Base-by-base conservation (phyloP, 2,113 vertebrate genomes). In the Aptenodytes forsteri region DNA sequence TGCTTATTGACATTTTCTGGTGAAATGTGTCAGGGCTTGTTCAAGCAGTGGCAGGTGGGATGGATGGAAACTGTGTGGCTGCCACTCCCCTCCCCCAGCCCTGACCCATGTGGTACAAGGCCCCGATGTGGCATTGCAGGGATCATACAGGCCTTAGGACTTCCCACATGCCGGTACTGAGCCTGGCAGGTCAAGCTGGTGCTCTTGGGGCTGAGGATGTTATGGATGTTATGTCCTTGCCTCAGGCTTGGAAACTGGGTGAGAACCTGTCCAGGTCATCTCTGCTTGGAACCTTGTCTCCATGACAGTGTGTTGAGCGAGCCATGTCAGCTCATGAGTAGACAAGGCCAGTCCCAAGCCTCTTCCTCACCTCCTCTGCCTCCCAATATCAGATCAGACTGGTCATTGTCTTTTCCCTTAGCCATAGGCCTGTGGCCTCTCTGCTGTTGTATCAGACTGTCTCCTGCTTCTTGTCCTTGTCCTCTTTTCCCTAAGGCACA, bases 381-480 rank as follows among this genome's bases (percentile, higher is more conserved):
- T 90, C 55, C 66, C 42, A 79, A 0, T 15, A 46, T 70, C 40
- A 65, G 8, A 61, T n/a, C 58, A 69, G 55, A 77, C 76, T 59
- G 50, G 38, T 93, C 76, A 15, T 73, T 86, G 59, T 92, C 70
- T 94, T 94, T 59, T 89, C n/a, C 55, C 16, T 66, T 66, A 77
- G 50, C 59, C 67, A 38, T 32, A 95, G 72, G 22, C 69, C 55
- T 82, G 29, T 89, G 56, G 56, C 44, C 77, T 83, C 61, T 93
- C 83, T 89, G 89, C 70, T 90, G 34, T 83, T 73, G 10, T 77
- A 95, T 71, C 79, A 77, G 75, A 49, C 19, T 0, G 11, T 97
- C 50, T 88, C 23, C 83, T 86, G 36, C 61, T 80, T 72, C 47
- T 86, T 91, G 82, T 96, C 66, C 56, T 91, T 90, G 91, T 97